Conservation (phyloP, 2,113 vertebrate genomes). For the Bucco capensis region DNA sequence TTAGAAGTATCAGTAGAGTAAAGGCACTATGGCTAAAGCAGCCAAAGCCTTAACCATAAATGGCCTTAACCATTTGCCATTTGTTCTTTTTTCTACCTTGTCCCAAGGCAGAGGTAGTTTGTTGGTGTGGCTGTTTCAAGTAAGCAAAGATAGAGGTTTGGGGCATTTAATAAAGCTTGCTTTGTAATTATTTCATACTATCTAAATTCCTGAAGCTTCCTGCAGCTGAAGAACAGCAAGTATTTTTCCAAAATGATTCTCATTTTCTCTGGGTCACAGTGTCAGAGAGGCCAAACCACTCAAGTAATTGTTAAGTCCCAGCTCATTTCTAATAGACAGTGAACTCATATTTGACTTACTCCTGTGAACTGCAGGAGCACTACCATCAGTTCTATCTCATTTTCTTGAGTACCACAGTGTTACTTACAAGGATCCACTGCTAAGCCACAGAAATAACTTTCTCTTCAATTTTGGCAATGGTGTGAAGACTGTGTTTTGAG, state of each 20-base stretch:
- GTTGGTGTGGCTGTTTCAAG: background rate
- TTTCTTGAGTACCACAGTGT: background rate
- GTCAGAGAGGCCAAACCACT: background rate
- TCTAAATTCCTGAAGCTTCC: background rate
- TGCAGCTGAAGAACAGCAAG: background rate
- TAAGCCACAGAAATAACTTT: background rate
- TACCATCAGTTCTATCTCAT: background rate
- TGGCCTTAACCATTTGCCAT: background rate
- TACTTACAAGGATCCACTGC: background rate
- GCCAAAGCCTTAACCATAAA: too few relatives aligned
- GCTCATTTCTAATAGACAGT: background rate
- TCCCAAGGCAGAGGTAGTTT: background rate
- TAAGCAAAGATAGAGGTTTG: background rate
- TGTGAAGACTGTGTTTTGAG: background rate
- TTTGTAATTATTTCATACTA: background rate
- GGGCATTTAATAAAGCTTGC: background rate
- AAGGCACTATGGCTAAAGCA: background rate
- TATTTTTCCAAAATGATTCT: background rate
- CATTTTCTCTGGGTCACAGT: background rate
- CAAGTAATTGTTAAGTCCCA: background rate
- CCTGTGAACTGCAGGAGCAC: background rate
- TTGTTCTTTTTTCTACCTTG: background rate
- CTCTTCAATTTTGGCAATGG: background rate
- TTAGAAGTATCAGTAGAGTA: background rate
- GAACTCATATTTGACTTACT: background rate